Evolutionary conservation across 2,888 invertebrate species (phyloP).

Genomic region (Trichopria drosophilae): DNA sequence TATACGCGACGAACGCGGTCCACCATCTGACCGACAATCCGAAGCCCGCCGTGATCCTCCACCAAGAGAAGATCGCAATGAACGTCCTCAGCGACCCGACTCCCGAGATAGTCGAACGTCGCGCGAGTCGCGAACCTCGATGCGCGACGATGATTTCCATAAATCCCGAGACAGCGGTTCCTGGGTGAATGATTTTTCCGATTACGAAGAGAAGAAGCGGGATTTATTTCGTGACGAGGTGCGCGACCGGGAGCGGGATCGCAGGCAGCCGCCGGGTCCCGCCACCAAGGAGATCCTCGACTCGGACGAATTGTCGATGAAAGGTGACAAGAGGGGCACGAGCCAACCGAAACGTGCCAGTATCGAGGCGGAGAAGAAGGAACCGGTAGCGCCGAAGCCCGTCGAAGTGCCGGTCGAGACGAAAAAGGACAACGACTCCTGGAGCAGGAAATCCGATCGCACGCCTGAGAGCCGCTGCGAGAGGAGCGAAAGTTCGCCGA

Average conservation of each 20-base stretch:
- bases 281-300: slow-evolving; percentile 66
- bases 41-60: slow-evolving; percentile 43
- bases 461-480: slow-evolving; percentile 56
- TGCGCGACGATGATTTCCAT: slow-evolving; percentile 49
- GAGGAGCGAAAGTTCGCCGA: slow-evolving; percentile 47
- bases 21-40: slow-evolving; percentile 43
- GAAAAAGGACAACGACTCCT: slow-evolving; percentile 61
- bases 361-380: slow-evolving; percentile 48
- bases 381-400: slow-evolving; percentile 21
- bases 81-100: slow-evolving; percentile 64
- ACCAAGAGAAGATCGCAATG: slow-evolving; percentile 52
- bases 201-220: slow-evolving; percentile 55
- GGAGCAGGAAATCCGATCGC: slow-evolving; percentile 62
- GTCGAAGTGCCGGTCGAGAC: slow-evolving; percentile 60
- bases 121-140: slow-evolving; percentile 60
- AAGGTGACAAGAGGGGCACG: slow-evolving; percentile 60
- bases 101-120: slow-evolving; percentile 64
- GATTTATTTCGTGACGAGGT: slow-evolving; percentile 52
- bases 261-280: slow-evolving; percentile 63
- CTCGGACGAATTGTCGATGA: slow-evolving; percentile 60
- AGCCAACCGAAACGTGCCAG: slow-evolving; percentile 61
- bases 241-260: slow-evolving; percentile 46
- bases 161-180: slow-evolving; percentile 44
- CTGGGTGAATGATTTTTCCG: slow-evolving; percentile 53
- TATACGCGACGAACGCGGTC: slow-evolving; percentile 39